phyloP scores from a whole-genome alignment of 2,888 invertebrate species.

The Minunthozetes semirufus region DNA sequence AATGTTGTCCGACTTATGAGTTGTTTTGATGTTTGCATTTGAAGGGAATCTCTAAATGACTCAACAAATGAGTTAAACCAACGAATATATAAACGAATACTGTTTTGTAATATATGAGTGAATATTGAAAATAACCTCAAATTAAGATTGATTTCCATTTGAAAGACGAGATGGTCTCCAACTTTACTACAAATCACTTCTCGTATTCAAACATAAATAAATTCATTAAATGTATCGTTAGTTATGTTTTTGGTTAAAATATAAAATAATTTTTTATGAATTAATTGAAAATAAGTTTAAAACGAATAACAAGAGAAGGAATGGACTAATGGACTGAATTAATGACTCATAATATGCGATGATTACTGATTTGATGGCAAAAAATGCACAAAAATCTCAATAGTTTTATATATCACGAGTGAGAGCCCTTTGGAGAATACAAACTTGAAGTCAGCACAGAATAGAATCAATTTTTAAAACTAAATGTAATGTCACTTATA shows the following conservation, averaged over 20 bases:
- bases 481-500: neutral
- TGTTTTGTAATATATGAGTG: slow-evolving; percentile 12
- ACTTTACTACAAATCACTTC: neutral
- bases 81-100: neutral
- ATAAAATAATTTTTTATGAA: neutral
- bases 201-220: neutral
- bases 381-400: slow-evolving; percentile 32
- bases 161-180: slow-evolving; percentile 19
- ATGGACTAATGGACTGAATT: slow-evolving; percentile 24
- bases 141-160: neutral
- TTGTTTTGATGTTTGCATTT: neutral
- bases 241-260: neutral
- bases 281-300: slow-evolving; percentile 2
- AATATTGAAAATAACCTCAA: slow-evolving; percentile 6
- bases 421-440: slow-evolving; percentile 22
- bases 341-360: slow-evolving; percentile 1
- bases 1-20: neutral
- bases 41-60: neutral
- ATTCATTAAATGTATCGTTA: neutral
- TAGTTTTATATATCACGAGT: slow-evolving; percentile 2
- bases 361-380: slow-evolving; percentile 8
- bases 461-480: neutral
- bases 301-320: neutral
- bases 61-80: neutral
- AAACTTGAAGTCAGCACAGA: slow-evolving; percentile 21